A percentile compares a stretch with the other conserved stretches of the same genome.
These are phyloP conservation scores for Sapayoa aenigma DNA, from an alignment of 2,113 vertebrate genomes.

Conservation along the genomic window DNA sequence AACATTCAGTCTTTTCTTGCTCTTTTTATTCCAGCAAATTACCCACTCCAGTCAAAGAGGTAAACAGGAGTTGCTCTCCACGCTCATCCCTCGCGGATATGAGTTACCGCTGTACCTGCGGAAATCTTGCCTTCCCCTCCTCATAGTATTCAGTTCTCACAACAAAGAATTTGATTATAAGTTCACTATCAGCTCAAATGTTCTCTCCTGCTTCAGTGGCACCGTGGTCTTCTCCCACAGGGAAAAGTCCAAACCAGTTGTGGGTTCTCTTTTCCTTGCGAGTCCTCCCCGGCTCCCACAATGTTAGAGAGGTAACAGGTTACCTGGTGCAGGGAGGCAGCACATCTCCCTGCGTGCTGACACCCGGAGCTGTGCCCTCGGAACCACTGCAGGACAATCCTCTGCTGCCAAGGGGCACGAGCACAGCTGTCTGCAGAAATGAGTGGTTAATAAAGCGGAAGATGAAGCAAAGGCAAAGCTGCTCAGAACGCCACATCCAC, in stretches of 20 bases:
- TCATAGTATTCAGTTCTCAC: background rate
- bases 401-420: background rate
- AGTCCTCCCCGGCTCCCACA: background rate
- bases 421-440: background rate
- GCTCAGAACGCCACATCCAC: background rate
- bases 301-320: background rate
- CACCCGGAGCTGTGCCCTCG: background rate
- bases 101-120: background rate
- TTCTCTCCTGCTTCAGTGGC: background rate
- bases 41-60: background rate
- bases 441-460: background rate
- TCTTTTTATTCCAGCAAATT: background rate
- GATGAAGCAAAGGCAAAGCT: background rate
- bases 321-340: background rate
- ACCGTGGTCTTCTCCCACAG: background rate
- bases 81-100: background rate
- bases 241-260: background rate
- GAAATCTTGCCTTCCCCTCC: slow-evolving; percentile 25
- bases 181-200: slow-evolving; percentile 4
- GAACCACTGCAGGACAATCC: background rate
- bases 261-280: background rate
- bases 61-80: background rate
- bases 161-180: slow-evolving; percentile 5
- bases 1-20: background rate
- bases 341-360: background rate